A percentile compares a stretch with the other conserved stretches of the same genome.
Conservation (phyloP, 1,140 invertebrate genomes). For the Musca vetustissima region DNA sequence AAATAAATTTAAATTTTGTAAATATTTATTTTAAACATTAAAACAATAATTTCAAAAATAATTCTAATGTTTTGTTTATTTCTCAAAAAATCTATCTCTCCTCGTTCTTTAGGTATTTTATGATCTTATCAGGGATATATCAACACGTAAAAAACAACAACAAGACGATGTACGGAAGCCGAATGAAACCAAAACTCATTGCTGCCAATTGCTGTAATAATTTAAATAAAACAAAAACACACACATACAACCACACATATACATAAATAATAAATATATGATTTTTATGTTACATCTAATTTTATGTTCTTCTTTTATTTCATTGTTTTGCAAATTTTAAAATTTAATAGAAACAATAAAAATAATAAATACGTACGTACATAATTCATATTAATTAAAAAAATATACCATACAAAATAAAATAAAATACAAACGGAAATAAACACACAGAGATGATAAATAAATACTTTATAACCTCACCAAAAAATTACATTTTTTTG, state of each 20-base stretch:
- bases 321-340: not conserved
- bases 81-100: not conserved
- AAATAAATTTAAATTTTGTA: too few species aligned
- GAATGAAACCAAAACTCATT: slow-evolving; percentile 53
- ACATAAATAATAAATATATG: slow-evolving; percentile 1
- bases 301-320: too few species aligned
- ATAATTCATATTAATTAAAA: slow-evolving; percentile 5
- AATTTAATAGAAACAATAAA: not conserved
- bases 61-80: too few species aligned
- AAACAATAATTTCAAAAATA: too few species aligned
- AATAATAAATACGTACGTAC: too few species aligned
- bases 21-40: too few species aligned
- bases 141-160: slow-evolving; percentile 56
- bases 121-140: slow-evolving; percentile 57
- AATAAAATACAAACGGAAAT: not conserved
- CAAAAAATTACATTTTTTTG: too few species aligned
- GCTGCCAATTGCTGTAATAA: slow-evolving; percentile 56
- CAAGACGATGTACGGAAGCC: slow-evolving; percentile 54
- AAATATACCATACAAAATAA: too few species aligned
- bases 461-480: too few species aligned
- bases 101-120: slow-evolving; percentile 51
- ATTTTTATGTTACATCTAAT: not conserved
- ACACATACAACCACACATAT: not conserved
- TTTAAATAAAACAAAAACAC: slow-evolving; percentile 10
- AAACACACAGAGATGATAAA: too few species aligned